Evolutionary conservation across 2,888 invertebrate genomes (phyloP).

Genomic region (Pristionchus maxplancki): DNA sequence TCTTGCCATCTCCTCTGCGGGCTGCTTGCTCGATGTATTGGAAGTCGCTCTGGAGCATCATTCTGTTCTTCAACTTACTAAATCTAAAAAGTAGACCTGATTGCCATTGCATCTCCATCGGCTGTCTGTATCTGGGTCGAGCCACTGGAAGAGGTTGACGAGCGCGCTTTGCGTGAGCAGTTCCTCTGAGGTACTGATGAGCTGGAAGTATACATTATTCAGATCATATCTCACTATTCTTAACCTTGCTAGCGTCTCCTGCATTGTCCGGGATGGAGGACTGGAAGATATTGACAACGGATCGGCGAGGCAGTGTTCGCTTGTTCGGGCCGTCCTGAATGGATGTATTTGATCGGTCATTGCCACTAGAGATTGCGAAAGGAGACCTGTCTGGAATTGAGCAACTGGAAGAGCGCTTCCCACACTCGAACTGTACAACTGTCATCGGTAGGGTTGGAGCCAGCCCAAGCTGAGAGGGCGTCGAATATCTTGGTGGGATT

Average conservation of each 20-base stretch:
- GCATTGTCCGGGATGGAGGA: not conserved
- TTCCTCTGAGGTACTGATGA: not conserved
- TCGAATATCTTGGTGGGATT: not conserved
- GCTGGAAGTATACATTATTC: not conserved
- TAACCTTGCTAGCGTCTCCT: not conserved
- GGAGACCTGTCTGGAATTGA: not conserved
- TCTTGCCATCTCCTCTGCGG: constrained; percentile 41
- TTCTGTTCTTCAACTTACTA: too few species aligned
- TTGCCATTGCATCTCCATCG: constrained; percentile 5
- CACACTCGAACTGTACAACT: constrained; percentile 28
- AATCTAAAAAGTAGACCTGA: too few species aligned
- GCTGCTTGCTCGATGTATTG: constrained; percentile 30
- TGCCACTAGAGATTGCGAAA: too few species aligned
- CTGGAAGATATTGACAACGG: constrained; percentile 43
- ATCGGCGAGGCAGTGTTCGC: not conserved
- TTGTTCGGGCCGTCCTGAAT: not conserved
- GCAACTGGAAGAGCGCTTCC: not conserved
- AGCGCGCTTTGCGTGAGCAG: not conserved
- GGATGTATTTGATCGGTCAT: not conserved
- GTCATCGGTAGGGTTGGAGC: constrained; percentile 26
- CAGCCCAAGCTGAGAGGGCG: not conserved
- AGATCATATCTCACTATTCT: not conserved
- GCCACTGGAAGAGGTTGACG: constrained; percentile 28
- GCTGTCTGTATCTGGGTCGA: not conserved
- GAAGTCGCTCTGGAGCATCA: constrained; percentile 5